Conservation (phyloP, 2,797 vertebrate species). For the Mastacembelus armatus region DNA sequence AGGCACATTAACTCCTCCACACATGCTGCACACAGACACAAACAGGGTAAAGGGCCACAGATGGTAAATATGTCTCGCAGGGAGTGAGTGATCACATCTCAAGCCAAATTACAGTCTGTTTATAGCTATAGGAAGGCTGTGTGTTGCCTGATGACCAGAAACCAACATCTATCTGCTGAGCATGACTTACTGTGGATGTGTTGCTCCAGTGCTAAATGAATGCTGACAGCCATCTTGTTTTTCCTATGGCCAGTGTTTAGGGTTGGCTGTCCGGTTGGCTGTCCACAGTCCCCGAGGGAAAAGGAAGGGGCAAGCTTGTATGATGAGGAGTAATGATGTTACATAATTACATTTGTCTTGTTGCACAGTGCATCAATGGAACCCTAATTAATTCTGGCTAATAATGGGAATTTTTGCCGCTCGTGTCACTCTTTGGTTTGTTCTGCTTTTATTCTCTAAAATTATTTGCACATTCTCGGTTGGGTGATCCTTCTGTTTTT, state of each 20-base stretch:
- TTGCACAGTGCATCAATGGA: conserved; percentile 50
- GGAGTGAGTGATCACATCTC: conserved; percentile 58
- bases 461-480: neutral
- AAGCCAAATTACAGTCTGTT: conserved; percentile 61
- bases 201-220: conserved; percentile 42
- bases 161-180: conserved; percentile 47
- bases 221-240: conserved; percentile 56
- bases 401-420: conserved; percentile 55
- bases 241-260: conserved; percentile 33
- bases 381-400: conserved; percentile 61
- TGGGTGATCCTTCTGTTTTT: conserved; percentile 36
- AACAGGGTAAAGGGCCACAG: conserved; percentile 54
- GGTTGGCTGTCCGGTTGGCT: conserved; percentile 45
- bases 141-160: conserved; percentile 52
- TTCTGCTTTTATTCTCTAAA: conserved; percentile 18
- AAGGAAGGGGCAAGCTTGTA: conserved; percentile 37
- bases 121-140: conserved; percentile 51
- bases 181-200: conserved; percentile 37
- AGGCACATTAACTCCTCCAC: conserved; percentile 39
- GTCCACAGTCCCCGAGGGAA: conserved; percentile 29
- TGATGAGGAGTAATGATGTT: conserved; percentile 65
- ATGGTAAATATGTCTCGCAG: conserved; percentile 68
- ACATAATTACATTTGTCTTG: conserved; percentile 72
- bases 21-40: conserved; percentile 40
- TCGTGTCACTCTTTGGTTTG: conserved; percentile 42